Base-by-base conservation (phyloP, 2,888 invertebrate genomes). In the Troides oblongomaculatus region DNA sequence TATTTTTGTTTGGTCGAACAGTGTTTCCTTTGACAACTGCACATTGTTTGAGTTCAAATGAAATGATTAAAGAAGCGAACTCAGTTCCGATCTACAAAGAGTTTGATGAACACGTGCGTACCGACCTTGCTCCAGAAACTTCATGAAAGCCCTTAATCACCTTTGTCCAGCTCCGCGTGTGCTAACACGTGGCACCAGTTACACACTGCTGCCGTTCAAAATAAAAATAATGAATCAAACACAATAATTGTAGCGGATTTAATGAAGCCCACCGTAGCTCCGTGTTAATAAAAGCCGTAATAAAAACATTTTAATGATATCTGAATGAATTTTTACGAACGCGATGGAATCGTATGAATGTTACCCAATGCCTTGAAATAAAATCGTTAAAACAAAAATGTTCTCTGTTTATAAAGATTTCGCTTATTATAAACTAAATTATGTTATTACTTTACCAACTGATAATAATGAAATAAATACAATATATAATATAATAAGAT, bases 91-190 rank as follows among this genome's bases (percentile, higher is more conserved):
- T 69, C 69, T 65, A 69, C 69, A 69, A 69, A 65, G 65, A 69
- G 62, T 57, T 69, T 65, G 30, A 58, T 62, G 36, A 63, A 79
- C 87, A 87, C 86, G 86, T 87, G 87, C 77, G 75, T 76, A 7
- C 53, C 77, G 81, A 84, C 86, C 85, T 87, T 81, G 83, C 74
- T 76, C 76, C 71, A 73, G 79, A 83, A 77, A 79, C 43, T 73
- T 77, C 73, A 76, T 72, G 77, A 82, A 83, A 76, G 80, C 77
- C 77, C 75, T 83, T 88, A 88, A 88, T 88, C 87, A 85, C 82
- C 79, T 84, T 87, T 86, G 87, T 87, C 79, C 85, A 78, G 76
- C 77, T 72, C 79, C 71, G 72, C 75, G 68, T 77, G 77, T 72
- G 77, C 73, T 73, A 74, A 75, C 80, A 81, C 81, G 81, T 81